Base-by-base conservation (phyloP, 2,113 vertebrate species). In the Gnathochromis pfefferi region DNA sequence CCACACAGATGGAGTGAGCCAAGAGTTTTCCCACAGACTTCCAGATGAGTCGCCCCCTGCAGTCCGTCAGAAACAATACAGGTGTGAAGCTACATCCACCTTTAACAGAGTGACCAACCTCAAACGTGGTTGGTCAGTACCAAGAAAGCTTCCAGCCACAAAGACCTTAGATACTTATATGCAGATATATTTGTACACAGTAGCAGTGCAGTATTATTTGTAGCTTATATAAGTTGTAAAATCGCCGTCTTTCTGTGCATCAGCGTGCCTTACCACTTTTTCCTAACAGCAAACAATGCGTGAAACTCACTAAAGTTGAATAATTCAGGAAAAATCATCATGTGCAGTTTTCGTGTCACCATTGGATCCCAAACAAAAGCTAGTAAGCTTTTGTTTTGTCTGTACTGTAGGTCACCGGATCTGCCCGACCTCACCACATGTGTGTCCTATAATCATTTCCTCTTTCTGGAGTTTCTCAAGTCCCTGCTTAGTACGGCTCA, bases 391-490 rank as follows among this genome's bases (percentile, higher is more conserved):
- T 60, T 60, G 57, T 60, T 60, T 60, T 60, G 68, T 28, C 68
- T 19, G 40, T 75, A 47, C 70, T 28, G 42, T 19, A 19, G 21
- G 23, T 19, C 42, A 75, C 42, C 23, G 10, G 23, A 75, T 75
- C 42, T 49, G 42, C 42, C 70, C 7, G 70, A 49, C 70, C 23
- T 49, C 42, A 28, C 9, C 16, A 78, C 42, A 49, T 78, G 42
- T 78, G 70, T 31, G 23, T 78, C 42, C 70, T 49, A 31, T 49
- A 31, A 49, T 49, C 16, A 49, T 49, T 78, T 78, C 42, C 42
- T 28, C 23, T 78, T 49, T 78, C 23, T 78, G 70, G 42, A 78
- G 70, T 19, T 31, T 78, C 70, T 78, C 42, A 78, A 78, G 70
- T 78, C 42, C 70, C 16, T 78, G 23, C 70, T 31, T 31, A 75